Evolutionary conservation across 2,888 invertebrate species (phyloP), one percentile per base, ranked within the genome.

Genomic region (Tortricodes alternella): DNA sequence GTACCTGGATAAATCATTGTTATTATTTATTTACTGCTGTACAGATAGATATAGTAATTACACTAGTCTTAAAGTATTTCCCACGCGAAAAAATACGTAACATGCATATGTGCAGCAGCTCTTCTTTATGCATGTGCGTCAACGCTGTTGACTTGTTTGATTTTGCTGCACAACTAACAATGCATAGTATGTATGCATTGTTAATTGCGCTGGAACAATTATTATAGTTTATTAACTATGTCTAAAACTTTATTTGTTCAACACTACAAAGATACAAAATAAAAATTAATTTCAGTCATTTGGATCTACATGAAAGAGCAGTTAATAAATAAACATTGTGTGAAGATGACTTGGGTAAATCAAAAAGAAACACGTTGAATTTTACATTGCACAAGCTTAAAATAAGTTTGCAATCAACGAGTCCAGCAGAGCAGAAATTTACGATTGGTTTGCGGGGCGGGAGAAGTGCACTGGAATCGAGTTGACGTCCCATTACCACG

Each of bases 401-500:
- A 73, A 70, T 66, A 71, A 66, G 62, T 67, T 64, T 62, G 71
- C 70, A 74, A 78, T 71, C 73, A 71, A 64, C 66, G 63, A 70
- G 71, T 73, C 73, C 58, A 64, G 32, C 61, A 56, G 69, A 74
- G 77, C 76, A 73, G 55, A 58, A 55, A 58, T 52, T 56, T 50
- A 52, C 41, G 56, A 61, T 61, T 56, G 56, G 49, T 53, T 46
- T 21, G 41, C 52, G 63, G 65, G 59, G 60, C 60, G 64, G 64
- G 70, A 69, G 62, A 68, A 62, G 65, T 66, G 63, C 55, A 48
- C 67, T 70, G 68, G 67, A 69, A 74, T 70, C 65, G 70, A 78
- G 66, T 74, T 76, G 67, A 66, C 63, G 71, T 66, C 70, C 66
- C 67, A 77, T 77, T 78, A 73, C 69, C 65, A 62, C 58, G 61